Conservation (phyloP, 2,113 vertebrate species). For the Sorex fumeus region DNA sequence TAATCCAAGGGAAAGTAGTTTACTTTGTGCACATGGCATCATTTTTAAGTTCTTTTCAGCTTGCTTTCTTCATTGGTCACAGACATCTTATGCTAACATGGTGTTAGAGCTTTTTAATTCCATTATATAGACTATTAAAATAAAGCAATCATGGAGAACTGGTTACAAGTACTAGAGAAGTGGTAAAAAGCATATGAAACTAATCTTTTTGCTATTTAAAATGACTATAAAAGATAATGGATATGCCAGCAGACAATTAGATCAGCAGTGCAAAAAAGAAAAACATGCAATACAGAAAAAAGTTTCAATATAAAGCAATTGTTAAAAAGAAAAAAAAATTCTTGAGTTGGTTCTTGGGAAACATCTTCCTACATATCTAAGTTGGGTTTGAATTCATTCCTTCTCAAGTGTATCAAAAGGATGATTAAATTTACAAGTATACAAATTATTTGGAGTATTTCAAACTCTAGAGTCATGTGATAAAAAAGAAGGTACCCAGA, state of each 20-base stretch:
- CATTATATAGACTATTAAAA: slow-evolving; percentile 47
- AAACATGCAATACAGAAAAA: slow-evolving; percentile 41
- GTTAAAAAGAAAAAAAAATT: background rate
- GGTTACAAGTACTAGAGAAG: slow-evolving; percentile 16
- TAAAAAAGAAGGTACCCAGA: background rate
- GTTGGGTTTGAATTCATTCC: background rate
- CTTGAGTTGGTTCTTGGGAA: background rate
- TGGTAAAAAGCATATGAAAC: slow-evolving; percentile 62
- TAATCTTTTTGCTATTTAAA: slow-evolving; percentile 60
- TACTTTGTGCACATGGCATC: background rate
- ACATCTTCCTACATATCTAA: background rate
- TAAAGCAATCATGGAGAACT: slow-evolving; percentile 61
- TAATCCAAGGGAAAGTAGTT: background rate
- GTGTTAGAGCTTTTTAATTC: background rate
- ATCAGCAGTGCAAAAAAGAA: slow-evolving; percentile 44
- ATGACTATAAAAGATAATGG: slow-evolving; percentile 70
- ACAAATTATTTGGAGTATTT: slow-evolving; percentile 34
- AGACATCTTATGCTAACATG: background rate
- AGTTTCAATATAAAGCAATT: slow-evolving; percentile 30
- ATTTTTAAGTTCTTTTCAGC: slow-evolving; percentile 1
- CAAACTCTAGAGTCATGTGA: background rate
- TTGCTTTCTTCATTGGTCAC: slow-evolving; percentile 43
- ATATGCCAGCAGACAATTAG: slow-evolving; percentile 64
- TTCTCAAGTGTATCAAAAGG: slow-evolving; percentile 50
- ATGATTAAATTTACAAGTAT: background rate